Percentiles rank a stretch among this genome's conserved stretches.
These are phyloP conservation scores for Oryzias celebensis DNA, from an alignment of 2,113 vertebrate species.

Conservation along the genomic window DNA sequence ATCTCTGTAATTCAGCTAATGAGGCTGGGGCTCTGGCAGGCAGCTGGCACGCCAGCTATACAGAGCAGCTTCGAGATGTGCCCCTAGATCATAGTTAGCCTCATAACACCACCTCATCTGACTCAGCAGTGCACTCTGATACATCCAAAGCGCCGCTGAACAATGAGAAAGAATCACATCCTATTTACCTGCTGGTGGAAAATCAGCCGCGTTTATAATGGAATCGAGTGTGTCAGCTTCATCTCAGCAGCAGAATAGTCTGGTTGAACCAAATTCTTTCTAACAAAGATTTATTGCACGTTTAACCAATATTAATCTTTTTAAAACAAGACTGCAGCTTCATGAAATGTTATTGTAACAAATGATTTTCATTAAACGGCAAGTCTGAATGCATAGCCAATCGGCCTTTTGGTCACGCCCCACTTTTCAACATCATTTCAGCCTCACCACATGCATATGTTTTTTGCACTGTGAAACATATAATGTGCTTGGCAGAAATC, in stretches of 20 bases:
- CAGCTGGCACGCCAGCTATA: slow-evolving; percentile 72
- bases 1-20: slow-evolving; percentile 79
- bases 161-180: slow-evolving; percentile 42
- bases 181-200: slow-evolving; percentile 57
- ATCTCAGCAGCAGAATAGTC: slow-evolving; percentile 28
- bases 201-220: slow-evolving; percentile 57
- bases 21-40: slow-evolving; percentile 73
- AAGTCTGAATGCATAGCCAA: slow-evolving; percentile 33
- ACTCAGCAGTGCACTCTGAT: slow-evolving; percentile 65
- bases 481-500: slow-evolving; percentile 60
- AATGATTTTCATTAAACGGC: slow-evolving; percentile 39
- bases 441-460: slow-evolving; percentile 43
- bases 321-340: slow-evolving; percentile 34
- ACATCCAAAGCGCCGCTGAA: slow-evolving; percentile 30
- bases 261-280: slow-evolving; percentile 31
- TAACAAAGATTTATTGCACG: slow-evolving; percentile 34
- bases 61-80: slow-evolving; percentile 55
- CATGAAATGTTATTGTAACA: slow-evolving; percentile 32
- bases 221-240: slow-evolving; percentile 50
- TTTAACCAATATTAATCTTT: slow-evolving; percentile 34
- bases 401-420: slow-evolving; percentile 30
- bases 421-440: slow-evolving; percentile 53
- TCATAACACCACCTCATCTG: slow-evolving; percentile 59
- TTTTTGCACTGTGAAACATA: slow-evolving; percentile 57
- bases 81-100: slow-evolving; percentile 61